A percentile compares a stretch with the other conserved stretches of the same genome.
Evolutionary conservation across 2,797 vertebrate species (phyloP).

Genomic region (Falco novaeseelandiae): DNA sequence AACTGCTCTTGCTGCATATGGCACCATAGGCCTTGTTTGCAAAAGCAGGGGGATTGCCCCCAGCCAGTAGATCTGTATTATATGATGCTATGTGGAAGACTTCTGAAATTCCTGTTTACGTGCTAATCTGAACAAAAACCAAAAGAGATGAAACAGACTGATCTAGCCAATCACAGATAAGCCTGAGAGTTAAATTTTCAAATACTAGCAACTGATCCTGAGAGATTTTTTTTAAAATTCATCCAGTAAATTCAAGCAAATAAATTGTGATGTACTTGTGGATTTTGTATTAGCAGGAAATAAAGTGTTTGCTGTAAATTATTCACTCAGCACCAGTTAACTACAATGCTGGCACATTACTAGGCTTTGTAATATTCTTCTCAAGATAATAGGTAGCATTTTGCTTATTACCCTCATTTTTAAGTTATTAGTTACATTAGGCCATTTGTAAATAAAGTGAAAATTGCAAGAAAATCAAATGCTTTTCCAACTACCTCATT

Average conservation of each 20-base stretch:
- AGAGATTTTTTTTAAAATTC: neutral
- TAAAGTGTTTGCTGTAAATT: conserved; percentile 54
- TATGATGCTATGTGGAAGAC: fast-evolving
- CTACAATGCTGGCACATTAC: conserved; percentile 26
- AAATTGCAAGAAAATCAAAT: conserved; percentile 67
- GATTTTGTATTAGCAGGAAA: conserved; percentile 46
- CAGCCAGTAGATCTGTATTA: neutral
- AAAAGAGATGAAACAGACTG: conserved; percentile 6
- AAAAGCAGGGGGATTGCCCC: neutral
- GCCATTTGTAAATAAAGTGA: conserved; percentile 65
- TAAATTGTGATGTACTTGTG: conserved; percentile 36
- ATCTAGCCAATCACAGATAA: conserved; percentile 2
- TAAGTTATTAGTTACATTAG: conserved; percentile 62
- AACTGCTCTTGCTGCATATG: neutral
- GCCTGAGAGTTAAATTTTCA: conserved; percentile 35
- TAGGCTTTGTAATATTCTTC: conserved; percentile 50
- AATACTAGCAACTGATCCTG: conserved; percentile 29
- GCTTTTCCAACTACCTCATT: conserved; percentile 43
- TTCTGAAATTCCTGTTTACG: conserved; percentile 11
- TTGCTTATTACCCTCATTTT: conserved; percentile 59
- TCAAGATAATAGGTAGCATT: conserved; percentile 57
- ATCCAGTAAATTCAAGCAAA: conserved; percentile 43
- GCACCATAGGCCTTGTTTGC: neutral
- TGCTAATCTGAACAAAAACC: neutral
- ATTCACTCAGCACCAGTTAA: conserved; percentile 64